Base-by-base conservation (phyloP, 2,888 invertebrate species). In the Ectemnius continuus region DNA sequence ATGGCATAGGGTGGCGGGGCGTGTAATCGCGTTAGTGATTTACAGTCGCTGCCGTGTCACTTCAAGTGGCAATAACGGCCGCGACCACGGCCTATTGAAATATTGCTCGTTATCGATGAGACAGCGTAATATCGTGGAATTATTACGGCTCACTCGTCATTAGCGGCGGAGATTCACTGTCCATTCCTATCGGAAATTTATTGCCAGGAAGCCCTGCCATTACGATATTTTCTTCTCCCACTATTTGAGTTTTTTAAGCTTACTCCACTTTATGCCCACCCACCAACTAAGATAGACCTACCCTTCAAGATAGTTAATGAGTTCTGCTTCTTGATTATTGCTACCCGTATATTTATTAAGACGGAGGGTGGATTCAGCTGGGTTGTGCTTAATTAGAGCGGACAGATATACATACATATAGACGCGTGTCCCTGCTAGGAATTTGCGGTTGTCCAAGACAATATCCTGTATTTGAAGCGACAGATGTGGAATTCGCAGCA, bases 71-170 rank as follows among this genome's bases (percentile, higher is more conserved):
- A 76, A 74, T 81, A 81, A 81, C 66, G 71, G 59, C 61, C 57
- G 70, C 36, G 36, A 11, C 36, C 36, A 36, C 36, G 36, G 64
- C 64, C 62, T 66, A 75, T 77, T 79, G 81, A 79, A 81, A 81
- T 79, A 81, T 81, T 71, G 77, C 70, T 71, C 69, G 79, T 81
- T 81, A 81, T 81, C 81, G 81, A 73, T 67, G 69, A 75, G 79
- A 73, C 81, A 69, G 63, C 64, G 81, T 79, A 81, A 81, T 81
- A 81, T 79, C 79, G 75, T 57, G 60, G 73, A 72, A 81, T 79
- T 81, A 78, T 81, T 77, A 76, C 76, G 56, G 59, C 70, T 71
- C 64, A 26, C 73, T 81, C 79, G 73, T 81, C 81, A 81, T 81
- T 81, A 81, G 71, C 70, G 75, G 36, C 70, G 6, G 36, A 36